phyloP scores from a whole-genome alignment of 2,113 vertebrate genomes.

The Ammospiza nelsoni region DNA sequence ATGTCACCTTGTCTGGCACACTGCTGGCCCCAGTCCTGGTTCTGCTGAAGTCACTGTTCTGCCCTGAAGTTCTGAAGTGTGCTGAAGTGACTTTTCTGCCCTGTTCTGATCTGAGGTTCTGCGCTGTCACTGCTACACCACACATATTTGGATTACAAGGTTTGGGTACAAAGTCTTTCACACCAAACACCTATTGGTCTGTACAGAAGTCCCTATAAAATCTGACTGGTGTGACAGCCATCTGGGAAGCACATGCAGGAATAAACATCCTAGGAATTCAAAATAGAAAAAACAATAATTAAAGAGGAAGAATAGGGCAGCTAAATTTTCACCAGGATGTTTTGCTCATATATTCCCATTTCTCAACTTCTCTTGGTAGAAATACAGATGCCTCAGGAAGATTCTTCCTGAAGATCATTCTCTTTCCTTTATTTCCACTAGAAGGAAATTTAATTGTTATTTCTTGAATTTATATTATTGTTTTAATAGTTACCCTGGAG shows the following conservation, averaged over 20 bases:
- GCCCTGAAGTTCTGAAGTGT: neutral
- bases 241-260: neutral
- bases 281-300: neutral
- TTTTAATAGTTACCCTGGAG: neutral
- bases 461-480: neutral
- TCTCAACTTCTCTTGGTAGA: neutral
- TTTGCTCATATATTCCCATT: neutral
- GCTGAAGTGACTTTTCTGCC: neutral
- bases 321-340: neutral
- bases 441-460: neutral
- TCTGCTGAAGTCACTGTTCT: neutral
- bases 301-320: neutral
- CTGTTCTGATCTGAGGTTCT: neutral
- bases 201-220: neutral
- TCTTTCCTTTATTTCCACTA: neutral
- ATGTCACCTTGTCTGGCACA: neutral
- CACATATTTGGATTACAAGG: fast-evolving
- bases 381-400: neutral
- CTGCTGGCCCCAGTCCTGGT: neutral
- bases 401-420: neutral
- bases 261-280: neutral
- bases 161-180: neutral
- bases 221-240: neutral
- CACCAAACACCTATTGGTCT: neutral
- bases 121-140: fast-evolving